These are phyloP conservation scores for Hartigia nigra DNA, from an alignment of 2,888 invertebrate species.

Conservation along the genomic window DNA sequence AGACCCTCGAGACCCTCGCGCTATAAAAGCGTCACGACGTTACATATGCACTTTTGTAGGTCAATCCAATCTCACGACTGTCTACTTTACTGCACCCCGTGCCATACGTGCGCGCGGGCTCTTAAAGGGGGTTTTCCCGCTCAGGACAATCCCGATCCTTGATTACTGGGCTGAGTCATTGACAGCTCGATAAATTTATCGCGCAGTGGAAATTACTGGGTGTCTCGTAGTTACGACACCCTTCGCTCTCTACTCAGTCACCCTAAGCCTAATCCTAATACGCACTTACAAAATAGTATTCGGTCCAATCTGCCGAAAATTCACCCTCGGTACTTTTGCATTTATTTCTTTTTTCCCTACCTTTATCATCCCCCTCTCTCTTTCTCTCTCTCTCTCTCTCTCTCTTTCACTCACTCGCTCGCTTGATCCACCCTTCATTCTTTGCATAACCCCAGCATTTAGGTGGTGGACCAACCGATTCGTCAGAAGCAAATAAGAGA, in stretches of 20 bases:
- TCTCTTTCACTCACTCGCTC: not conserved
- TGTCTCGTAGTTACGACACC: not conserved
- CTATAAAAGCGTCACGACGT: not conserved
- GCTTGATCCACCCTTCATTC: not conserved
- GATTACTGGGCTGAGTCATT: constrained; percentile 45
- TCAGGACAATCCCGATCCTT: constrained; percentile 25
- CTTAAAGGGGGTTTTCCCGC: not conserved
- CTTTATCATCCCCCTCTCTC: not conserved
- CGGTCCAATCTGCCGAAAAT: not conserved
- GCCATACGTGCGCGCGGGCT: constrained; percentile 10
- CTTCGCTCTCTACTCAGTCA: not conserved
- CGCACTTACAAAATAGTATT: not conserved
- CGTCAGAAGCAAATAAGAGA: not conserved
- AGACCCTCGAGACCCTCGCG: not conserved
- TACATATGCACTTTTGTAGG: not conserved
- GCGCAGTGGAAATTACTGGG: constrained; percentile 20
- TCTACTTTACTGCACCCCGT: constrained; percentile 28
- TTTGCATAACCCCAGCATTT: not conserved
- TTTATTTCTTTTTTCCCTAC: not conserved
- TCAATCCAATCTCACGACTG: constrained; percentile 34
- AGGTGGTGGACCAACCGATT: not conserved
- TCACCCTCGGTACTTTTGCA: not conserved
- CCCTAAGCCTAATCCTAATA: not conserved
- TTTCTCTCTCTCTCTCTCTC: not conserved
- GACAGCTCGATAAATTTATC: constrained; percentile 39